Percentiles rank a stretch among this genome's conserved stretches.
These are phyloP conservation scores for Drosophila nigrodunni DNA, from an alignment of 1,140 invertebrate genomes.

Conservation along the genomic window DNA sequence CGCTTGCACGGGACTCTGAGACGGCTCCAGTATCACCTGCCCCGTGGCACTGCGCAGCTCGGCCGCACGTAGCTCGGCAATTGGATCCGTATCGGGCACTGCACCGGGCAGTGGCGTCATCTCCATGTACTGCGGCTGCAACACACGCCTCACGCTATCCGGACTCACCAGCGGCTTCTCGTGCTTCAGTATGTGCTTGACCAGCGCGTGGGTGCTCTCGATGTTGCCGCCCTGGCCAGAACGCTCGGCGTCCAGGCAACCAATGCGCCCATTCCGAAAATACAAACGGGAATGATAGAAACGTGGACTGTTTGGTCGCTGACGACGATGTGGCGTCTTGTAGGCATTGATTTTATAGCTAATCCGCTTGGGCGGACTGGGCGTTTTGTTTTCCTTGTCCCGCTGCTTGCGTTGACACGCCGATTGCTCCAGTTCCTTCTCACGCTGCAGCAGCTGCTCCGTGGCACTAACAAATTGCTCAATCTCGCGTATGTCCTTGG, in stretches of 20 bases:
- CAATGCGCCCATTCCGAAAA: conserved; percentile 82
- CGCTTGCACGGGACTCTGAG: conserved; percentile 18
- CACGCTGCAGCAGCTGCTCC: conserved; percentile 70
- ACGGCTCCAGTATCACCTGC: conserved; percentile 47
- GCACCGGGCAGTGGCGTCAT: conserved; percentile 61
- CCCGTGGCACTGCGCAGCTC: conserved; percentile 60
- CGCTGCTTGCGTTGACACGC: conserved; percentile 31
- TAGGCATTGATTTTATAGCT: conserved; percentile 81
- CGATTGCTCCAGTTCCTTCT: conserved; percentile 50
- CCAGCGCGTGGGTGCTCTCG: conserved; percentile 78
- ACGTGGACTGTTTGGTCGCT: conserved; percentile 69
- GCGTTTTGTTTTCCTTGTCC: conserved; percentile 82
- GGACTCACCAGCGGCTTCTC: conserved; percentile 80
- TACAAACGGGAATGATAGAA: conserved; percentile 78
- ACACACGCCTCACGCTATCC: conserved; percentile 72
- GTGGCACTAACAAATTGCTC: conserved; percentile 83
- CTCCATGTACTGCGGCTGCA: conserved; percentile 57
- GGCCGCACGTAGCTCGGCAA: conserved; percentile 49
- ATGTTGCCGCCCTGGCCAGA: conserved; percentile 68
- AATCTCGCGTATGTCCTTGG: conserved; percentile 80
- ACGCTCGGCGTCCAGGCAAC: conserved; percentile 78
- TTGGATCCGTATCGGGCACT: conserved; percentile 54
- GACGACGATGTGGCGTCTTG: conserved; percentile 60
- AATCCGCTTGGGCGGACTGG: conserved; percentile 63
- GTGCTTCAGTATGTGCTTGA: conserved; percentile 81